Base-by-base conservation (phyloP, 1,140 invertebrate species). In the Solenopsis fugax region DNA sequence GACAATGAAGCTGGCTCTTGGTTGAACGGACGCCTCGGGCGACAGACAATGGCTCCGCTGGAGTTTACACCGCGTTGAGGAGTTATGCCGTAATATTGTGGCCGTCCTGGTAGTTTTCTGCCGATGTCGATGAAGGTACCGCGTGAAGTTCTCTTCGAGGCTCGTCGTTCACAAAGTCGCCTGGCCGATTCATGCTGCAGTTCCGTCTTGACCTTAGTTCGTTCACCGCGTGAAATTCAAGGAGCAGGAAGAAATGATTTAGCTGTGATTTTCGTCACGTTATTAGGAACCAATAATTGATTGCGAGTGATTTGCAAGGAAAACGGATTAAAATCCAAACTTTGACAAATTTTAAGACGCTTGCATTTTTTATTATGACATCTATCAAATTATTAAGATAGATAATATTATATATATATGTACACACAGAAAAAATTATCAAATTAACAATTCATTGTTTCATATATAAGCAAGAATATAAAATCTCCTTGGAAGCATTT, bases 21-120 rank as follows among this genome's bases (percentile, higher is more conserved):
- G 78, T 87, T 92, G 86, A 91, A 89, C 91, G 86, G 85, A 87
- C 82, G 89, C 80, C 78, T 87, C 88, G 13, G 86, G 91, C 89
- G 92, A 92, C 92, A 92, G 90, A 93, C 93, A 93, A 93, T 93
- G 78, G 80, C 92, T 86, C 92, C 71, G 92, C 88, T 90, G 92
- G 93, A 93, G 92, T 92, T 89, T 93, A 91, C 92, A 93, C 89
- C 87, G 82, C 82, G 86, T 84, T 78, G 73, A 88, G 75, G 82
- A 88, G 89, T 85, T 84, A 87, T 81, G 80, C 78, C 29, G 87
- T 80, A 90, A 91, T 69, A 85, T 75, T 52, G 56, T 75, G 75
- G 76, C 56, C 75, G 56, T 81, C 76, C 76, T 58, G 88, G 37
- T 82, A 89, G 58, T 89, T 90, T 90, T 60, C 89, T 88, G 86